Conservation (phyloP, 1,140 invertebrate species). For the Aphelinus atriplicis region DNA sequence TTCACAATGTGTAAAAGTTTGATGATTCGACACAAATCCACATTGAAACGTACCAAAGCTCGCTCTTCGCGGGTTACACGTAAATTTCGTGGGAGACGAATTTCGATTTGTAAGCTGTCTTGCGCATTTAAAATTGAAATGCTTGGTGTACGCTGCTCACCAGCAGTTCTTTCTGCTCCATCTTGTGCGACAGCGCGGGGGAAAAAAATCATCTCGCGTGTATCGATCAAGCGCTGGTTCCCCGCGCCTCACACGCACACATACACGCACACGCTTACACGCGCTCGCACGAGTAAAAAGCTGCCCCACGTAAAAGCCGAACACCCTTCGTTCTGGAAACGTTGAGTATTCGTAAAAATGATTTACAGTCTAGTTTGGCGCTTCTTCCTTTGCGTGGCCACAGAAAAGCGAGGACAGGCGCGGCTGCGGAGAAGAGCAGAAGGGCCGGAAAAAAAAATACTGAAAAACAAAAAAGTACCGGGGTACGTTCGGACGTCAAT, state of each 20-base stretch:
- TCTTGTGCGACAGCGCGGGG: not conserved
- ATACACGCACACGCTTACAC: too few species aligned
- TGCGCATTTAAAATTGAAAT: conserved; percentile 40
- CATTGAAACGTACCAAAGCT: too few species aligned
- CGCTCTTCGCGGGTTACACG: not conserved
- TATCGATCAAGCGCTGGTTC: conserved; percentile 13
- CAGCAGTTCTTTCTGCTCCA: not conserved
- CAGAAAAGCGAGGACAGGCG: not conserved
- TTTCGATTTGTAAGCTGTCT: conserved; percentile 13
- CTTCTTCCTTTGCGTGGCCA: not conserved
- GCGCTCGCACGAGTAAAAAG: not conserved
- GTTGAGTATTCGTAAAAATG: conserved; percentile 14
- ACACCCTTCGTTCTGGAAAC: conserved; percentile 21
- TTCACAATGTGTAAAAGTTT: too few species aligned
- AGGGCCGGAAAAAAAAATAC: not conserved
- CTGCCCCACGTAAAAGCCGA: conserved; percentile 13
- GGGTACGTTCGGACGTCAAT: too few species aligned
- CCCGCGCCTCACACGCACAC: not conserved
- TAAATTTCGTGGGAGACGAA: conserved; percentile 1
- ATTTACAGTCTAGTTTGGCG: conserved; percentile 19
- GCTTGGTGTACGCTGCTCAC: conserved; percentile 30
- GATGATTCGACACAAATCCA: too few species aligned
- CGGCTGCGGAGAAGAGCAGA: not conserved
- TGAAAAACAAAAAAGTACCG: not conserved
- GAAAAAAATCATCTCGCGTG: conserved; percentile 23